Evolutionary conservation across 1,140 invertebrate genomes (phyloP).

Genomic region (Pseudoatta argentina): DNA sequence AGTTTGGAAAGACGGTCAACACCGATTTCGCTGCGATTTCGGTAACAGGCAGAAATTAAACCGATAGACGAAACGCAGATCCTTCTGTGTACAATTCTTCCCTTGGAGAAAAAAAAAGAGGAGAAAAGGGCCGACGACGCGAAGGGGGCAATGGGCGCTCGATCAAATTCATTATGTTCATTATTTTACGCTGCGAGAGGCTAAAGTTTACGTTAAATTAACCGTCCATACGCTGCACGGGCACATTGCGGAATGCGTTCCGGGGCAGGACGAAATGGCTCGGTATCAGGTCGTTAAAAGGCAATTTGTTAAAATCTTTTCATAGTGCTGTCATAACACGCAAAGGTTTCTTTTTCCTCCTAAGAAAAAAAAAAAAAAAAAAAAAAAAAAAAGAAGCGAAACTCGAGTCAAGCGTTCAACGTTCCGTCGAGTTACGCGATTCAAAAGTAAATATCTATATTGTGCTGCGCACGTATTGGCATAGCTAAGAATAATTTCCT

Average conservation of each 20-base stretch:
- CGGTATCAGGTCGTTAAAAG: slow-evolving; percentile 65
- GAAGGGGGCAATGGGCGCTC: neutral
- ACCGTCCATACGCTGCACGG: slow-evolving; percentile 2
- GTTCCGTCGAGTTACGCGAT: slow-evolving; percentile 31
- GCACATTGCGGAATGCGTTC: slow-evolving; percentile 41
- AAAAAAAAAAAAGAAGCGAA: neutral
- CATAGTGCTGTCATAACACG: slow-evolving; percentile 47
- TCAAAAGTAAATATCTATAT: slow-evolving; percentile 27
- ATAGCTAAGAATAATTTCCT: slow-evolving; percentile 24
- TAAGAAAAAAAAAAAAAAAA: slow-evolving; percentile 1
- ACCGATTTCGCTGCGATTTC: slow-evolving; percentile 12
- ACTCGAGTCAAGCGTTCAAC: neutral
- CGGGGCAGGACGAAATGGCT: slow-evolving; percentile 23
- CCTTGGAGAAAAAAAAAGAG: neutral
- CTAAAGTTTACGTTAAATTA: slow-evolving; percentile 61
- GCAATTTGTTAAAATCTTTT: slow-evolving; percentile 64
- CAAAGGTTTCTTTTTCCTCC: slow-evolving; percentile 27
- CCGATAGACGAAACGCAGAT: slow-evolving; percentile 28
- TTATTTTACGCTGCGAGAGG: slow-evolving; percentile 37
- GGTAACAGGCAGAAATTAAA: slow-evolving; percentile 46
- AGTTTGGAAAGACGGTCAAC: slow-evolving; percentile 18
- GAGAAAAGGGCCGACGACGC: neutral
- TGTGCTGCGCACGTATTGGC: neutral
- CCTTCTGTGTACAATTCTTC: slow-evolving; percentile 19
- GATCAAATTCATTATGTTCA: slow-evolving; percentile 60